Base-by-base conservation (phyloP, 2,797 vertebrate genomes). In the Lophura swinhoii region DNA sequence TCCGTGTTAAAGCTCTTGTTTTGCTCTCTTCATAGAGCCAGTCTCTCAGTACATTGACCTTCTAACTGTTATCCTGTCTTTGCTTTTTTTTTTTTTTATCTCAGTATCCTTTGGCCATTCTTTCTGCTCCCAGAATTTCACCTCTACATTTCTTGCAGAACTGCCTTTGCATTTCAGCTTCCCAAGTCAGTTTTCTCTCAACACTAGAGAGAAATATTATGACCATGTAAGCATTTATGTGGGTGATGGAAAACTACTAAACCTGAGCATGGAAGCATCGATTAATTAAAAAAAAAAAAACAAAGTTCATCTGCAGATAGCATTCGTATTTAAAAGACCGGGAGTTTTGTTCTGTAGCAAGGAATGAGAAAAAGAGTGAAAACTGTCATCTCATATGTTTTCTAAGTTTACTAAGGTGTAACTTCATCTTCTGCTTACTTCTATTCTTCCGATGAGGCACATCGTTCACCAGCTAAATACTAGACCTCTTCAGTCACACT, bases 211-310 rank as follows among this genome's bases (percentile, higher is more conserved):
- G n/a, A 9, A 37, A 21, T 24, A 85, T 90, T 43, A 88, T 44
- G n/a, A 22, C 35, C 53, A 90, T n/a, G n/a, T 89, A 9, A 73
- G 44, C n/a, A 79, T 74, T 80, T 89, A 8, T 48, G 37, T 85
- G 55, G 23, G 28, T 78, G 56, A 29, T 37, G 26, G 51, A 80
- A 89, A 94, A 63, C 16, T 73, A 85, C 79, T 63, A 86, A 93
- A 81, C 26, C 48, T 69, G 51, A 63, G 33, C 85, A 88, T 66
- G 60, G 70, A 93, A 81, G 5, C 18, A 83, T 41, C 31, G 89
- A 46, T 77, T 80, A 80, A 80, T 83, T 95, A 83, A 85, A 11
- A 39, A 43, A 43, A 43, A 75, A 91, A 91, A n/a, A 8, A 58
- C 8, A 39, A 75, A 91, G 70, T 80, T 75, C 72, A 78, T 64